These are phyloP conservation scores for Nemopilema nomurai DNA, from an alignment of 30 jellyfish, hydroid and myxozoan genomes.

Conservation along the genomic window DNA sequence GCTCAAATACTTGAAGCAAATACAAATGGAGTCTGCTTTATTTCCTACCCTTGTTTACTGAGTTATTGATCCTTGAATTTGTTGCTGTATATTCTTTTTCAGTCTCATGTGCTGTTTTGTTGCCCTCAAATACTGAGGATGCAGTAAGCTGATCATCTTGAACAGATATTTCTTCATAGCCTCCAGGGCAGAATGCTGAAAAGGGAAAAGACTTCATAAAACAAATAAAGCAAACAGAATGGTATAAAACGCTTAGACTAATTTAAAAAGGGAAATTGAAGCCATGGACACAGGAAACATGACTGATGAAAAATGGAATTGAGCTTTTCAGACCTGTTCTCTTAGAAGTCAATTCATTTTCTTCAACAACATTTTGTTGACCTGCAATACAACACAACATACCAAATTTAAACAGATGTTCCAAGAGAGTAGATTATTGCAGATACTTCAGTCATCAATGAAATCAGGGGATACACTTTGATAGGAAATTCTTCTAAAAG, in stretches of 20 bases:
- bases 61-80: conserved; percentile 74
- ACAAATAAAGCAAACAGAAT: no score
- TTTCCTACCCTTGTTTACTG: conserved; percentile 69
- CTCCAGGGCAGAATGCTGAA: conserved; percentile 73
- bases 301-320: not conserved
- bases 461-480: no score
- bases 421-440: no score
- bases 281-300: not conserved
- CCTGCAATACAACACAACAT: not conserved
- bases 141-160: conserved; percentile 82
- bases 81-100: conserved; percentile 73
- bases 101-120: conserved; percentile 49
- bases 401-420: not conserved
- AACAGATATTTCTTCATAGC: conserved; percentile 75
- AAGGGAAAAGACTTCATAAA: not conserved
- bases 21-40: no score
- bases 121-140: conserved; percentile 70
- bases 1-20: no score
- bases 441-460: not conserved
- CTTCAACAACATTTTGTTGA: conserved; percentile 75
- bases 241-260: no score
- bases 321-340: conserved; percentile 31
- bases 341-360: conserved; percentile 38
- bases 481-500: no score
- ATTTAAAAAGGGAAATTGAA: not conserved